Evolutionary conservation across 2,888 invertebrate genomes (phyloP).

Genomic region (Dione juno): DNA sequence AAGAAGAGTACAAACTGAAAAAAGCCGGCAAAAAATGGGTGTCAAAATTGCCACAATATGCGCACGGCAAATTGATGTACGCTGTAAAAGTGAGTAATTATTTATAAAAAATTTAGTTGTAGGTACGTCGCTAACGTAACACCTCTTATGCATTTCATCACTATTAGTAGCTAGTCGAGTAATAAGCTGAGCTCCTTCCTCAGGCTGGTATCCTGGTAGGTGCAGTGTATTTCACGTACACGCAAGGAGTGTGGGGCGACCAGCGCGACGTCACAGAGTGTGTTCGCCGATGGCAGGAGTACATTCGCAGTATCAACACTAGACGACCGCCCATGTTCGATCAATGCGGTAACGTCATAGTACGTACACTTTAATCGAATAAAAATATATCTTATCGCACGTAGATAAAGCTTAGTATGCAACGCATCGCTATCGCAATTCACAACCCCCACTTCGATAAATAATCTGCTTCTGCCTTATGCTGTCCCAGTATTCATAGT

Average conservation of each 20-base stretch:
- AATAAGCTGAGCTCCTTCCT: slow-evolving; percentile 40
- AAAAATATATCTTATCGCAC: slow-evolving; percentile 13
- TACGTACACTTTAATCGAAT: slow-evolving; percentile 53
- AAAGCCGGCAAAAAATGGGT: slow-evolving; percentile 56
- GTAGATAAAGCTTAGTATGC: slow-evolving; percentile 22
- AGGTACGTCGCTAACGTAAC: not conserved
- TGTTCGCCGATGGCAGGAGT: slow-evolving; percentile 73
- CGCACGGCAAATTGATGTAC: slow-evolving; percentile 73
- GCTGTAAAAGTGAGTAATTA: slow-evolving; percentile 68
- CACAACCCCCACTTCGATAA: slow-evolving; percentile 20
- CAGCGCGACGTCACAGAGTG: slow-evolving; percentile 75
- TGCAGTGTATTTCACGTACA: slow-evolving; percentile 73
- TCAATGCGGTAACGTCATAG: slow-evolving; percentile 70
- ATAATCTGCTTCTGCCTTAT: slow-evolving; percentile 53
- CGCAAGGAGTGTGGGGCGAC: slow-evolving; percentile 79
- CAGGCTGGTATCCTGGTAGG: slow-evolving; percentile 78
- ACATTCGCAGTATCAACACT: slow-evolving; percentile 71
- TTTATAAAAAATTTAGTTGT: too few species aligned
- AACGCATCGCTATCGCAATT: not conserved
- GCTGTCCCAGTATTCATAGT: slow-evolving; percentile 66
- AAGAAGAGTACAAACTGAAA: slow-evolving; percentile 65
- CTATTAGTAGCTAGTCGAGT: slow-evolving; percentile 57
- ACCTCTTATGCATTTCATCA: slow-evolving; percentile 64
- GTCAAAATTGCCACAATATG: slow-evolving; percentile 57
- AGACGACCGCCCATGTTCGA: slow-evolving; percentile 73